phyloP scores from a whole-genome alignment of 2,797 vertebrate genomes.

The Parauchenoglanis ngamensis region DNA sequence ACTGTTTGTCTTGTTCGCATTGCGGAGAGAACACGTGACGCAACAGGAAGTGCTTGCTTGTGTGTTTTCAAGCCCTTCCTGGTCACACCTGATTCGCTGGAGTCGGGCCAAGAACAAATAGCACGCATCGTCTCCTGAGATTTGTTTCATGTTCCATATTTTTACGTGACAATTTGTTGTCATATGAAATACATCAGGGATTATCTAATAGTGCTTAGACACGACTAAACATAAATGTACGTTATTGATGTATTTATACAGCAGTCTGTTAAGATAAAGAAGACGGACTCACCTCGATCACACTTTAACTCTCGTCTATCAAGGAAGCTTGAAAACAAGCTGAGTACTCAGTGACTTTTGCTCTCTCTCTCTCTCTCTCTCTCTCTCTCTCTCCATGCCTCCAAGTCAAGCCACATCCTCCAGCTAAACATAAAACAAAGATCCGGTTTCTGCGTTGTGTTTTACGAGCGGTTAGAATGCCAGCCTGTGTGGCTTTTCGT shows the following conservation, averaged over 20 bases:
- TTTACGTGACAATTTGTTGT: background rate
- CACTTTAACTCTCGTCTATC: conserved; percentile 7
- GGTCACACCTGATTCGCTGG: background rate
- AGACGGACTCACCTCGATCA: background rate
- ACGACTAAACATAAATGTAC: background rate
- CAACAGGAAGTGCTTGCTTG: conserved; percentile 14
- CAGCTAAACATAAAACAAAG: conserved; percentile 71
- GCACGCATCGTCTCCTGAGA: background rate
- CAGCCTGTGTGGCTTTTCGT: conserved; percentile 67
- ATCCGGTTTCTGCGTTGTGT: conserved; percentile 74
- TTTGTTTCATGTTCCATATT: background rate
- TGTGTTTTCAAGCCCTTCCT: conserved; percentile 13
- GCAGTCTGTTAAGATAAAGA: background rate
- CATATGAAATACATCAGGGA: background rate
- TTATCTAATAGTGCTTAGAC: background rate
- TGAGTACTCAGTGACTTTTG: conserved; percentile 40
- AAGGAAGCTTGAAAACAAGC: conserved; percentile 24
- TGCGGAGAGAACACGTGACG: background rate
- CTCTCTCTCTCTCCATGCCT: conserved; percentile 43
- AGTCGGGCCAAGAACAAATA: background rate
- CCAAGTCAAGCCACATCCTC: conserved; percentile 72
- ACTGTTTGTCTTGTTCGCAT: conserved; percentile 31
- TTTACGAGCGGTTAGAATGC: conserved; percentile 72
- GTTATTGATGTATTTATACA: background rate
- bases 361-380: conserved; percentile 38